phyloP scores from a whole-genome alignment of 2,113 vertebrate genomes.

The Rhadina sibilatrix region DNA sequence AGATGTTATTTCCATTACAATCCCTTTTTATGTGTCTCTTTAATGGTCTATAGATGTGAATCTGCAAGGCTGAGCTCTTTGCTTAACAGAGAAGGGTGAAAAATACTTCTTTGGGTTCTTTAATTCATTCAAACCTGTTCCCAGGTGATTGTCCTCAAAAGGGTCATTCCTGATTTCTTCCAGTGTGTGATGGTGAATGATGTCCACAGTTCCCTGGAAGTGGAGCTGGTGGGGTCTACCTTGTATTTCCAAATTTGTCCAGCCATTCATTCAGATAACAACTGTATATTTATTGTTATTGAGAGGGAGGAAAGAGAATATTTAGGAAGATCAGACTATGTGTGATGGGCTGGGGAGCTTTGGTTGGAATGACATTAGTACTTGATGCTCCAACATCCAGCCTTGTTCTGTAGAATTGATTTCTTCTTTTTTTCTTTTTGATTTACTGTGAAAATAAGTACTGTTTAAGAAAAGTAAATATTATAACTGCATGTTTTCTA shows the following conservation, averaged over 20 bases:
- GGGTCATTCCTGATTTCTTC: background rate
- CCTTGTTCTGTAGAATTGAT: constrained; percentile 31
- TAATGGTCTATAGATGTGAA: background rate
- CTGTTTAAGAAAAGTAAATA: constrained; percentile 74
- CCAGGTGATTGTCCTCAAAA: background rate
- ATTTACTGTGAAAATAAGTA: constrained; percentile 54
- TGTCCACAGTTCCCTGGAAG: background rate
- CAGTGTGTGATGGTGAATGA: background rate
- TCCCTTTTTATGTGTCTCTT: background rate
- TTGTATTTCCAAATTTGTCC: background rate
- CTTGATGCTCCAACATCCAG: background rate
- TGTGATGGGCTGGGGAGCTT: background rate
- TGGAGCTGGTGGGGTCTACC: background rate
- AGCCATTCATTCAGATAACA: background rate
- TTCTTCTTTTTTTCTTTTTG: background rate
- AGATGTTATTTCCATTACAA: background rate
- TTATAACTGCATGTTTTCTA: constrained; percentile 81
- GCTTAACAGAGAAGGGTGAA: background rate
- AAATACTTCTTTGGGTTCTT: background rate
- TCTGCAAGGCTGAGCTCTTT: background rate
- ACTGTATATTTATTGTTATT: background rate
- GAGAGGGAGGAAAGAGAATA: background rate
- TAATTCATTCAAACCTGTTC: background rate
- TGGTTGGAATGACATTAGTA: background rate
- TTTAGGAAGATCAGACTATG: background rate